Evolutionary conservation across 92 coral and sea anemone species (phyloP).

Genomic region (Micromussa lordhowensis): DNA sequence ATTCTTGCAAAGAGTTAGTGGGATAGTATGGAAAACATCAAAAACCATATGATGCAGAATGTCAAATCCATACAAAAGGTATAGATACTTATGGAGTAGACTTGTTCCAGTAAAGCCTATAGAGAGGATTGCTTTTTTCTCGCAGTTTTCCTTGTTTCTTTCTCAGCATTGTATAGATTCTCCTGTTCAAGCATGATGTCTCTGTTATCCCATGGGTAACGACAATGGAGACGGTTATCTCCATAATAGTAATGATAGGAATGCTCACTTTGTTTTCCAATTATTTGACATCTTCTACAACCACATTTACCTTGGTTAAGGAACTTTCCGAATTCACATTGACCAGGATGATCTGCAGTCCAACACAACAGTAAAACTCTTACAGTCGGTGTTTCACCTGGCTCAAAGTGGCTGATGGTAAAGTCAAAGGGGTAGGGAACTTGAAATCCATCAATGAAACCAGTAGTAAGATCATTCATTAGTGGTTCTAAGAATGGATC

Average conservation of each 20-base stretch:
- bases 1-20: conserved; percentile 55
- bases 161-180: conserved; percentile 60
- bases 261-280: conserved; percentile 27
- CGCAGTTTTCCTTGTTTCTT: conserved; percentile 64
- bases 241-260: conserved; percentile 72
- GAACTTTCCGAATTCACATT: conserved; percentile 54
- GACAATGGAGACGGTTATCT: conserved; percentile 49
- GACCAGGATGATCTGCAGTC: conserved; percentile 80
- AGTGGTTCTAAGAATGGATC: conserved; percentile 77
- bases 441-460: conserved; percentile 72
- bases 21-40: conserved; percentile 62
- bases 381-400: conserved; percentile 41
- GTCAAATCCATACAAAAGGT: conserved; percentile 58
- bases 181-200: conserved; percentile 38
- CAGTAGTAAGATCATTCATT: conserved; percentile 59
- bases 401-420: conserved; percentile 29
- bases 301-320: conserved; percentile 1
- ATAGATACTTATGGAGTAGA: conserved; percentile 58
- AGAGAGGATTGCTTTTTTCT: conserved; percentile 59
- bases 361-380: conserved; percentile 62
- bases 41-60: conserved; percentile 38
- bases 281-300: conserved; percentile 62
- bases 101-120: conserved; percentile 70
- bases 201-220: conserved; percentile 35
- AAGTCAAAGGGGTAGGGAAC: conserved; percentile 38